Base-by-base conservation (phyloP, 2,797 vertebrate species). In the Helostoma temminkii region DNA sequence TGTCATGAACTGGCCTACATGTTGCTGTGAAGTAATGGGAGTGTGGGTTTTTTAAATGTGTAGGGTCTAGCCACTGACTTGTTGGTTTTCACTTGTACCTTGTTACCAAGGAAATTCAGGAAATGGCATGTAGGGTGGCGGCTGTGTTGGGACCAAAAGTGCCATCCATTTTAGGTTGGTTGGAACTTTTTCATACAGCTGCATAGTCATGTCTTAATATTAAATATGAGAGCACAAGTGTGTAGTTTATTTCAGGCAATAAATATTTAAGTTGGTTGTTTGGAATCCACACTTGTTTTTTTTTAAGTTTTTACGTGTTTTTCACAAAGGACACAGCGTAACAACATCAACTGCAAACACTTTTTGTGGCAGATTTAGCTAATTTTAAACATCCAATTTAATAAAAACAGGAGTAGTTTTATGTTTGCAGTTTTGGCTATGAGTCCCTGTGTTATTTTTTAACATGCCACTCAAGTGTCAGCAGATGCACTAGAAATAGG, bases 41-140 rank as follows among this genome's bases (percentile, higher is more conserved):
- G 49, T 14, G 26, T 39, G 49, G 26, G n/a, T 50, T 59, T 68
- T n/a, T 73, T 36, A 61, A 71, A 62, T 54, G 42, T 36, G 53
- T 60, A 30, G 26, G 56, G 56, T 71, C 56, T 67, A 61, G 15
- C 47, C 42, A 58, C 47, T 18, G 15, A 25, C 62, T 32, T 55
- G 26, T 24, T 60, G 74, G 69, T 56, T 59, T 73, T 71, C 19
- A 8, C 52, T 37, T 58, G 59, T 73, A 66, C 70, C 75, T 8
- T 5, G 57, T 82, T 77, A 57, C 83, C 49, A 52, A 52, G 75
- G 80, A 49, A 24, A 57, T 54, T 39, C 66, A 69, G 69, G 78
- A 87, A 82, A 83, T 73, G 59, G 60, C 66, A 32, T 58, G 34
- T 34, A 78, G 82, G 80, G 66, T 73, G 71, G 82, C 65, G 80